phyloP scores from a whole-genome alignment of 2,113 vertebrate species.

The Nothobranchius kuhntae region DNA sequence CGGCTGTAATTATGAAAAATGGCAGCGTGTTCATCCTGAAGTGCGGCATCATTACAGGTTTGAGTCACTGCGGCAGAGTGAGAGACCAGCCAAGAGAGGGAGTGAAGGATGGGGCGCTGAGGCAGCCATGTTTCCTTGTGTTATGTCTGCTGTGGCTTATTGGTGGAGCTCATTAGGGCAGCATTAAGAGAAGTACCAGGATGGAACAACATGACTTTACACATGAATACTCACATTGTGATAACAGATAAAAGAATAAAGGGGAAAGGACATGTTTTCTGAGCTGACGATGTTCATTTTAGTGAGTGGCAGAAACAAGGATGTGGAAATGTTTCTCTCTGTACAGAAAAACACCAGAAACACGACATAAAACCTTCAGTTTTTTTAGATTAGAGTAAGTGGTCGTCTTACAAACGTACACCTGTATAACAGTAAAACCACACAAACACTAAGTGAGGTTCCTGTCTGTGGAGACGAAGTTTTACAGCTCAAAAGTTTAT shows the following conservation, averaged over 20 bases:
- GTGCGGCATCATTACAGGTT: slow-evolving; percentile 56
- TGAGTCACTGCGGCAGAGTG: slow-evolving; percentile 35
- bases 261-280: not conserved
- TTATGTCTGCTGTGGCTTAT: slow-evolving; percentile 11
- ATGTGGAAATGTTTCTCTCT: not conserved
- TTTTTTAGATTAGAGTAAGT: too few species aligned
- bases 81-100: slow-evolving; percentile 33
- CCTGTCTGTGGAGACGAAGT: too few species aligned
- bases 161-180: slow-evolving; percentile 32
- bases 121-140: slow-evolving; percentile 16
- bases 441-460: too few species aligned
- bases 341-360: too few species aligned
- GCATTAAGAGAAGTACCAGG: slow-evolving; percentile 38
- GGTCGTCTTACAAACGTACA: too few species aligned
- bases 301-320: not conserved
- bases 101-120: not conserved
- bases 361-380: too few species aligned
- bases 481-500: too few species aligned
- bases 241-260: slow-evolving; percentile 8
- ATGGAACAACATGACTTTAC: slow-evolving; percentile 7
- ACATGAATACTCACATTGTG: not conserved
- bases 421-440: too few species aligned
- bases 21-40: slow-evolving; percentile 50
- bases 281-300: slow-evolving; percentile 10
- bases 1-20: slow-evolving; percentile 71